Evolutionary conservation across 2,797 vertebrate genomes (phyloP).

Genomic region (Pseudochirops cupreus): DNA sequence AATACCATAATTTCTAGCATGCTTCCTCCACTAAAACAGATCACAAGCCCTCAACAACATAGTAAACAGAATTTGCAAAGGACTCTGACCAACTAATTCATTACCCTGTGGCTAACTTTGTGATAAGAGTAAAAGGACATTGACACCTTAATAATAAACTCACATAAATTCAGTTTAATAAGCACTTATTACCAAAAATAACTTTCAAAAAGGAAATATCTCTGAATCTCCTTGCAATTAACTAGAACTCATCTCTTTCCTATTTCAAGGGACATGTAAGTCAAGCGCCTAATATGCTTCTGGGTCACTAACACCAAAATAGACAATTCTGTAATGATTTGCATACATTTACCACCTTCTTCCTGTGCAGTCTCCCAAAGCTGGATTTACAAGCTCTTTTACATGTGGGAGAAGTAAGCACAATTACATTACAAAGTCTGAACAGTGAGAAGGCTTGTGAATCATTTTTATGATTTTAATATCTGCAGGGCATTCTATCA

Average conservation of each 20-base stretch:
- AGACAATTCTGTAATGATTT: not conserved
- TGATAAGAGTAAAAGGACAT: not conserved
- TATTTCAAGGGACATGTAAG: not conserved
- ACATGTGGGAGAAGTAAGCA: constrained; percentile 29
- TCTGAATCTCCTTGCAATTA: not conserved
- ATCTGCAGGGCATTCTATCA: constrained; percentile 9
- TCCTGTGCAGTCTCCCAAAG: not conserved
- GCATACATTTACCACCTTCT: not conserved
- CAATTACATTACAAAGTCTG: not conserved
- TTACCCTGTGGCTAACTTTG: not conserved
- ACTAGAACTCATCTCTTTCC: not conserved
- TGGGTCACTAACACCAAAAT: not conserved
- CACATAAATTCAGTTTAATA: not conserved
- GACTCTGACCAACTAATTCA: not conserved
- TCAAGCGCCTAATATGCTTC: not conserved
- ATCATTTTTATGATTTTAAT: not conserved
- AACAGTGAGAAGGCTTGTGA: not conserved
- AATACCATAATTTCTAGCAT: not conserved
- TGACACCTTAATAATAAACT: not conserved
- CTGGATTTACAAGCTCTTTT: constrained; percentile 14
- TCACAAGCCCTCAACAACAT: not conserved
- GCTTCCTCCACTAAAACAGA: not conserved
- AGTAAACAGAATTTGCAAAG: not conserved
- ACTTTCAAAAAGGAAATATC: not conserved
- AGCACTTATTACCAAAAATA: not conserved